Evolutionary conservation across 2,888 invertebrate genomes (phyloP), one percentile per base, ranked within the genome.

Genomic region (Sphaerophoria rueppellii): DNA sequence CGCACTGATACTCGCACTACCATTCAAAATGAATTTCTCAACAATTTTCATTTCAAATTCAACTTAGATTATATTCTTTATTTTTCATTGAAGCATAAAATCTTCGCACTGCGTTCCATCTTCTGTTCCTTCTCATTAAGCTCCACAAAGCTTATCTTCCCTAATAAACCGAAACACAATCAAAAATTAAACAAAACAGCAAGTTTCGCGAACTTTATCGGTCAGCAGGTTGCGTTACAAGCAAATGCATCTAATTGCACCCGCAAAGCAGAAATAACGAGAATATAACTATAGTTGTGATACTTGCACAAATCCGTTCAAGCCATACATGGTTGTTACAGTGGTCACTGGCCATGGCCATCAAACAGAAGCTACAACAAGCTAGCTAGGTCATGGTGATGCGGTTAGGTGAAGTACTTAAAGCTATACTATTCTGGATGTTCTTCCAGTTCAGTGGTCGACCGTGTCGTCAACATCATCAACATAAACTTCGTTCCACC

Each of bases 261-360:
- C 72, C 65, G 34, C n/a, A 40, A 48, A 55, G 37, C 24, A 3
- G 48, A 50, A 57, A 24, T 40, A 40, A 67, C 54, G 32, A 65
- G 14, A 65, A 65, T 48, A 65, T 65, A 65, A 65, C 50, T 5
- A 65, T 50, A 34, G 2, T 24, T 57, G 14, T 58, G 81, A 63
- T 24, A 24, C 61, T 73, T 81, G 58, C 72, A 76, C 37, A 73
- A 32, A 76, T 63, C 54, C 77, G 55, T 73, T 73, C 76, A 77
- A 73, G 85, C 85, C 63, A 4, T 70, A 77, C 55, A 32, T 77
- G 14, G 52, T 85, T 67, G 50, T 85, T 81, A 85, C 16, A 35
- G 63, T 65, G 63, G 54, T 77, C 76, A 81, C 55, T 82, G 73
- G 57, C 81, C 81, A 85, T 76, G 73, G 77, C 74, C 70, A 54